Evolutionary conservation across 2,888 invertebrate genomes (phyloP).

Genomic region (Brenthis ino): DNA sequence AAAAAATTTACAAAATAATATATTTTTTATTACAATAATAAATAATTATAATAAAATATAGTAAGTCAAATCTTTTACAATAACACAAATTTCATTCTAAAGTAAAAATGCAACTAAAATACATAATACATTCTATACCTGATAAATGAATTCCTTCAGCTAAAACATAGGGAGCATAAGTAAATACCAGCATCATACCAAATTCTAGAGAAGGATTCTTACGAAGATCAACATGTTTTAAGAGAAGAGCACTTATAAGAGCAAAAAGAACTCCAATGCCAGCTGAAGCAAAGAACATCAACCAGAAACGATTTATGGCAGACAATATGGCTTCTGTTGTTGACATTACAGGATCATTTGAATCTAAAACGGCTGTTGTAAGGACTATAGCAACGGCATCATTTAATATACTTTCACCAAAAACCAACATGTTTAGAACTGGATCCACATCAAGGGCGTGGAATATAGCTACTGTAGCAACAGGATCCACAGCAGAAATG

Average conservation of each 20-base stretch:
- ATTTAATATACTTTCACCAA: constrained; percentile 96
- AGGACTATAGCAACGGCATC: constrained; percentile 99
- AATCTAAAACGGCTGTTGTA: constrained; percentile 92
- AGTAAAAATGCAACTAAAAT: neutral
- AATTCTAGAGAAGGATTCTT: constrained; percentile 99
- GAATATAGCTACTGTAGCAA: constrained; percentile 99
- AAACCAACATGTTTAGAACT: constrained; percentile 99
- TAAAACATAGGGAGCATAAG: constrained; percentile 98
- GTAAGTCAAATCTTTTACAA: too few species aligned
- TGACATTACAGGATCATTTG: constrained; percentile 82
- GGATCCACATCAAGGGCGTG: constrained; percentile 98
- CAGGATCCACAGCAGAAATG: constrained; percentile 99
- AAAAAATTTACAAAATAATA: neutral
- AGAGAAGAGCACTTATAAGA: constrained; percentile 93
- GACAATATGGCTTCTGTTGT: constrained; percentile 93
- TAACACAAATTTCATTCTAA: too few species aligned
- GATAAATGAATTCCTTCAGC: constrained; percentile 98
- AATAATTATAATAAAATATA: too few species aligned
- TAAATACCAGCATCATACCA: constrained; percentile 98
- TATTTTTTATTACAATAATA: neutral
- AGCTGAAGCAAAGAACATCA: constrained; percentile 99
- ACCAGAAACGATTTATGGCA: constrained; percentile 93
- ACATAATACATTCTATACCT: constrained; percentile 75
- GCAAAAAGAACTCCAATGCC: constrained; percentile 98
- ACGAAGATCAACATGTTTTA: constrained; percentile 97